A percentile compares a stretch with the other conserved stretches of the same genome.
These are phyloP conservation scores for Melanotaenia parkinsoni DNA, from an alignment of 2,797 vertebrate genomes.

Conservation along the genomic window DNA sequence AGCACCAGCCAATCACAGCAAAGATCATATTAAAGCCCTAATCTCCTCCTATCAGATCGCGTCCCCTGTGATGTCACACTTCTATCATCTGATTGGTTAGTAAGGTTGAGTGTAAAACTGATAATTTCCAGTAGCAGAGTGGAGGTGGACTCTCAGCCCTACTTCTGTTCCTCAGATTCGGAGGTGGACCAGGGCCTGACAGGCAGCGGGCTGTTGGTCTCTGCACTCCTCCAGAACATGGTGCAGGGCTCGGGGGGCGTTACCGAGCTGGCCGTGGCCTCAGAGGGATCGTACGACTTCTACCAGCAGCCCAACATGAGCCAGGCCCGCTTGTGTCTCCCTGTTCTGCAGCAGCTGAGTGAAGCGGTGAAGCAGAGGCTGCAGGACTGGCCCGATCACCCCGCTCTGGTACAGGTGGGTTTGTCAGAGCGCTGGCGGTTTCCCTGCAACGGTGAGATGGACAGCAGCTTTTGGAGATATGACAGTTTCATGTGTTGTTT, in stretches of 20 bases:
- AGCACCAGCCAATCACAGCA: slow-evolving; percentile 75
- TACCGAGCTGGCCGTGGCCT: slow-evolving; percentile 81
- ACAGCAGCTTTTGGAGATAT: no score
- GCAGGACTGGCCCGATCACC: slow-evolving; percentile 95
- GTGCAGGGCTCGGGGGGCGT: slow-evolving; percentile 80
- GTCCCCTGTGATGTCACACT: slow-evolving; percentile 86
- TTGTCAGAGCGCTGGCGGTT: neutral
- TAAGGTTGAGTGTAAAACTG: slow-evolving; percentile 15
- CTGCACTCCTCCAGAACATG: slow-evolving; percentile 89
- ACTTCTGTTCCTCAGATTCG: slow-evolving; percentile 78
- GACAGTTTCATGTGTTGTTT: slow-evolving; percentile 19
- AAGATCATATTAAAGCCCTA: slow-evolving; percentile 87
- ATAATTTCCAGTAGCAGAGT: neutral
- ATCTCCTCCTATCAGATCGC: slow-evolving; percentile 92
- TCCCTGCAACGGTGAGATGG: no score
- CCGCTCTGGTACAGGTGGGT: slow-evolving; percentile 90
- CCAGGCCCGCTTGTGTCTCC: slow-evolving; percentile 88
- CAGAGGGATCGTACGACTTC: slow-evolving; percentile 92
- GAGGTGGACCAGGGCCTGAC: slow-evolving; percentile 88
- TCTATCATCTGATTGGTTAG: slow-evolving; percentile 93
- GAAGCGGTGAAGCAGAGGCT: slow-evolving; percentile 84
- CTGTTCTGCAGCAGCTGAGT: slow-evolving; percentile 86
- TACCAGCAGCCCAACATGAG: slow-evolving; percentile 93
- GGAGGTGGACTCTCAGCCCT: neutral
- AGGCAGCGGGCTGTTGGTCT: slow-evolving; percentile 90